Evolutionary conservation across 2,888 invertebrate genomes (phyloP).

Genomic region (Parnassius orleans): DNA sequence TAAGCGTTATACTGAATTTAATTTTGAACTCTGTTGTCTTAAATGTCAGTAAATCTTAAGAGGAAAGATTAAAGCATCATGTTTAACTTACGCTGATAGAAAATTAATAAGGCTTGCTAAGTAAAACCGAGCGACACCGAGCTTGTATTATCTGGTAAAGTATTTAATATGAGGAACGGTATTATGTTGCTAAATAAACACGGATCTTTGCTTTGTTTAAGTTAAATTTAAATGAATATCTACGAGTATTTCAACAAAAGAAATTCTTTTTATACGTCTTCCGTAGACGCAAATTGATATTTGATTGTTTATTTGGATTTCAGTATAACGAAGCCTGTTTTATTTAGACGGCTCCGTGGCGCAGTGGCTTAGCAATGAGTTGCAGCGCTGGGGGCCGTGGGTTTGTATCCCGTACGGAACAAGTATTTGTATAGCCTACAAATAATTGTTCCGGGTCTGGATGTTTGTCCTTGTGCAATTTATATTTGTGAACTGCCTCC

Average conservation of each 20-base stretch:
- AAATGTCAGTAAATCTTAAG: constrained; percentile 25
- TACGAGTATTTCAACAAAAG: not conserved
- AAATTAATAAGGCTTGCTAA: constrained; percentile 25
- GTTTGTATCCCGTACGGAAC: no score
- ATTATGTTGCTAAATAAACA: constrained; percentile 7
- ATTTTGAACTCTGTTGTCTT: constrained; percentile 23
- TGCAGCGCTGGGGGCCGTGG: no score
- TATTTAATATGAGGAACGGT: constrained; percentile 16
- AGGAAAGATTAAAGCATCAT: constrained; percentile 23
- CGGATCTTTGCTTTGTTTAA: not conserved
- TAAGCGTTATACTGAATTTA: constrained; percentile 25
- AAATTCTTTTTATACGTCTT: no score
- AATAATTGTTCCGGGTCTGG: no score
- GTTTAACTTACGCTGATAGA: constrained; percentile 25
- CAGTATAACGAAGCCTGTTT: no score
- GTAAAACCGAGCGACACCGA: constrained; percentile 18
- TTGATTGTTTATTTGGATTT: no score
- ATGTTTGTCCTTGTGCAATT: no score
- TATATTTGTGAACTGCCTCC: no score
- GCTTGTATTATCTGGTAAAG: constrained; percentile 21
- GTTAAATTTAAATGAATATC: not conserved
- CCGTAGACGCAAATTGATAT: no score
- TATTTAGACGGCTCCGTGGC: no score
- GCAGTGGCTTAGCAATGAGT: no score
- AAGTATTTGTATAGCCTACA: no score